Evolutionary conservation across 1,140 invertebrate genomes (phyloP).

Genomic region (Aradophagus sp.): DNA sequence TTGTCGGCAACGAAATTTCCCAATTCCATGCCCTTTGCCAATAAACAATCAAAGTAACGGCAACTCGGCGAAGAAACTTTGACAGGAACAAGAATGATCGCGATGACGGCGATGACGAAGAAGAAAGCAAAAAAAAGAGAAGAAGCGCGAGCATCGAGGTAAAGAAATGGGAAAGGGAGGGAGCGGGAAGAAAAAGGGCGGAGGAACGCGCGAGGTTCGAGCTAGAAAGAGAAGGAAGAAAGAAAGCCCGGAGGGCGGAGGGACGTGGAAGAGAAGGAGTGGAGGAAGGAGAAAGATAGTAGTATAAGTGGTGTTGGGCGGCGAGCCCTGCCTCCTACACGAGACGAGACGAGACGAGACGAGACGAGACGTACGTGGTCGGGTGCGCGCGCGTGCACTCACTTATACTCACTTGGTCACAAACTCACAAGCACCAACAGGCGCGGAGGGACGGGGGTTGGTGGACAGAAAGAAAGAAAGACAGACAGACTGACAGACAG

Average conservation of each 20-base stretch:
- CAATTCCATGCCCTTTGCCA: no score
- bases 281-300: conserved; percentile 21
- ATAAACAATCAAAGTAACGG: no score
- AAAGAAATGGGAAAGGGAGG: no score
- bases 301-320: conserved; percentile 36
- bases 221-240: conserved; percentile 1
- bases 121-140: no score
- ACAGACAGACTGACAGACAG: no score
- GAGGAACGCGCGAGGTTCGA: conserved; percentile 32
- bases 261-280: conserved; percentile 36
- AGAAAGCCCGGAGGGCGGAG: not conserved
- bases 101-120: no score
- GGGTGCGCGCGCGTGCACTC: conserved; percentile 32
- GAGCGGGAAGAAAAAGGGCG: conserved; percentile 8
- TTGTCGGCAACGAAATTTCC: no score
- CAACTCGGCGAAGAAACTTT: no score
- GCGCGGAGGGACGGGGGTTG: no score
- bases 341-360: conserved; percentile 37
- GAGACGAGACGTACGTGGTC: conserved; percentile 24
- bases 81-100: no score
- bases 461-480: no score
- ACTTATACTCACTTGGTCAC: conserved; percentile 34
- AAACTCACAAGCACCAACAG: conserved; percentile 28
- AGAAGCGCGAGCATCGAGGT: not conserved
- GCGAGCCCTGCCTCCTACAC: conserved; percentile 57